phyloP scores from a whole-genome alignment of 1,140 invertebrate species.

The Calliopsis andreniformis region DNA sequence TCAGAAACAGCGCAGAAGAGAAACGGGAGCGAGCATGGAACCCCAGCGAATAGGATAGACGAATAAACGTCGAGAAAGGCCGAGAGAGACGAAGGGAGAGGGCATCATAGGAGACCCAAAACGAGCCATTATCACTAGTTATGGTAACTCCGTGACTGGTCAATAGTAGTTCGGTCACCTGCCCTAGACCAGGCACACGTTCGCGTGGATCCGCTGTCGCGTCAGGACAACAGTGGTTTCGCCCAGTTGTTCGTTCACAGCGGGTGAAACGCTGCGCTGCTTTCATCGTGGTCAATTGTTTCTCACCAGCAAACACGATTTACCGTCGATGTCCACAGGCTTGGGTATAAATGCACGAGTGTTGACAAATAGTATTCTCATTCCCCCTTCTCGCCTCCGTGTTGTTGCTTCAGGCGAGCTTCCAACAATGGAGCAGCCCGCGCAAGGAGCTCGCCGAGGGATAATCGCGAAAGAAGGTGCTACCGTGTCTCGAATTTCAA shows the following conservation, averaged over 20 bases:
- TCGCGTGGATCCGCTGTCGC: background rate
- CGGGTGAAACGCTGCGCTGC: background rate
- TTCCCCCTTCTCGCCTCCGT: background rate
- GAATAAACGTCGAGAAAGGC: background rate
- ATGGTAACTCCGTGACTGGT: constrained; percentile 63
- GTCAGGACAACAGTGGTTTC: background rate
- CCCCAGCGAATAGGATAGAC: background rate
- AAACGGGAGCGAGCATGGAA: background rate
- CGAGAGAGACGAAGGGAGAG: constrained; percentile 3
- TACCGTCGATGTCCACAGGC: constrained; percentile 57
- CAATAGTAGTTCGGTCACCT: constrained; percentile 57
- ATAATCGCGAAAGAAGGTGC: background rate
- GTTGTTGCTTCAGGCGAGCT: constrained; percentile 20
- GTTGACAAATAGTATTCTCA: constrained; percentile 69
- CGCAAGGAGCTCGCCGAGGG: background rate
- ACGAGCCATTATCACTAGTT: constrained; percentile 64
- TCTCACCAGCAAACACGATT: constrained; percentile 58
- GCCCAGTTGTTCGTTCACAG: background rate
- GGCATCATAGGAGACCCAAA: constrained; percentile 20
- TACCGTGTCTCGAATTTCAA: constrained; percentile 28
- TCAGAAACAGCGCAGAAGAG: constrained; percentile 30
- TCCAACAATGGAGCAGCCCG: background rate
- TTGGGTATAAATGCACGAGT: constrained; percentile 63
- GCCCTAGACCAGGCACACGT: background rate
- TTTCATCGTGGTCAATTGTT: constrained; percentile 62